Evolutionary conservation across 1,140 invertebrate species (phyloP), one percentile per base, ranked within the genome.

Genomic region (Atta texana): DNA sequence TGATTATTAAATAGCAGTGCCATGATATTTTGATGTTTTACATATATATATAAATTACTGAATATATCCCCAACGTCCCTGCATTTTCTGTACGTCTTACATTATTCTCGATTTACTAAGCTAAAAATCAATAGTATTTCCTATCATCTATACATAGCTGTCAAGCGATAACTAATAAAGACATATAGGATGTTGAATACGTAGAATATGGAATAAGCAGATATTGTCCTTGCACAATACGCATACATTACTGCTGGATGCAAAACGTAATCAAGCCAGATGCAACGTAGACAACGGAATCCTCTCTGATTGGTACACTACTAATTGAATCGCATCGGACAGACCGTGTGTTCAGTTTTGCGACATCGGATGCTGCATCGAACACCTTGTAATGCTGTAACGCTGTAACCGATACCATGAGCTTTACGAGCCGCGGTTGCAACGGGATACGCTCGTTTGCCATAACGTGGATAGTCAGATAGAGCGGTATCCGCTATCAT

Each of bases 231-330:
- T 75, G 57, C 14, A 49, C n/a, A 24, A 75, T 34, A n/a, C 7
- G 55, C 80, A 75, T 84, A 51, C 24, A 74, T 75, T 59, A 74
- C 28, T 8, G 18, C 24, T 24, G 68, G 4, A 75, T 18, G 69
- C 69, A 55, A 51, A 84, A 61, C n/a, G 68, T 74, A 82, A 82
- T 88, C 87, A 91, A 89, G 87, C 88, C 91, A 92, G 91, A 90
- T 91, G 77, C 90, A 24, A 69, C 21, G 86, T 89, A 90, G 89
- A 91, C 86, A 89, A 82, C 78, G 66, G 77, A 59, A 51, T 63
- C 16, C 31, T 39, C 72, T 87, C 87, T 92, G 92, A 93, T 93
- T 91, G 87, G 91, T 80, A 84, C 86, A 64, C 90, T 89, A 87
- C 91, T 92, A 90, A 92, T 92, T 92, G 90, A 93, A 92, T 86